A percentile compares a stretch with the other conserved stretches of the same genome.
phyloP scores from a whole-genome alignment of 2,113 vertebrate species.

The Porphyrio hochstetteri region DNA sequence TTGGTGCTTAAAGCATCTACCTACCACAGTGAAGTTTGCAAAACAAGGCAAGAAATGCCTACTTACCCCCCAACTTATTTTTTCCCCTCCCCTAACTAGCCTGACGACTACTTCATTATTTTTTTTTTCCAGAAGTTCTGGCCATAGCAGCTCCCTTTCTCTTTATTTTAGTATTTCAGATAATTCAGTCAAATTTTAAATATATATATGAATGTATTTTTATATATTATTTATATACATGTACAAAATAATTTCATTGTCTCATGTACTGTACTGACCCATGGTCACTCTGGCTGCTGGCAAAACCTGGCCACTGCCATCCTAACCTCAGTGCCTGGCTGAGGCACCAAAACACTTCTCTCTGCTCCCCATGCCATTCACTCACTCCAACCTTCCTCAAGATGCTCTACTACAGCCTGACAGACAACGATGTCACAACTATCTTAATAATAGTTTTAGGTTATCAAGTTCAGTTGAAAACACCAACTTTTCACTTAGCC shows the following conservation, averaged over 20 bases:
- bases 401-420: not conserved
- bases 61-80: not conserved
- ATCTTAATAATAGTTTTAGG: not conserved
- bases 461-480: not conserved
- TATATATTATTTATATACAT: not conserved
- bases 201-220: not conserved
- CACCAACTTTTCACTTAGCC: not conserved
- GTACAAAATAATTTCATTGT: not conserved
- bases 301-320: not conserved
- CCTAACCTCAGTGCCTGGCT: not conserved
- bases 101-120: not conserved
- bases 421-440: fast-evolving
- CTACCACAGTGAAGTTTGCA: not conserved
- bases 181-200: not conserved
- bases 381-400: not conserved
- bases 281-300: not conserved
- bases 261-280: not conserved
- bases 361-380: fast-evolving
- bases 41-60: not conserved
- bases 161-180: not conserved
- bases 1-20: not conserved
- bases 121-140: not conserved
- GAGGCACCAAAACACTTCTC: not conserved
- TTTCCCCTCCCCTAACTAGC: not conserved
- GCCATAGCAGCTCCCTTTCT: not conserved